These are phyloP conservation scores for Yponomeuta cagnagella DNA, from an alignment of 2,888 invertebrate species.

Conservation along the genomic window DNA sequence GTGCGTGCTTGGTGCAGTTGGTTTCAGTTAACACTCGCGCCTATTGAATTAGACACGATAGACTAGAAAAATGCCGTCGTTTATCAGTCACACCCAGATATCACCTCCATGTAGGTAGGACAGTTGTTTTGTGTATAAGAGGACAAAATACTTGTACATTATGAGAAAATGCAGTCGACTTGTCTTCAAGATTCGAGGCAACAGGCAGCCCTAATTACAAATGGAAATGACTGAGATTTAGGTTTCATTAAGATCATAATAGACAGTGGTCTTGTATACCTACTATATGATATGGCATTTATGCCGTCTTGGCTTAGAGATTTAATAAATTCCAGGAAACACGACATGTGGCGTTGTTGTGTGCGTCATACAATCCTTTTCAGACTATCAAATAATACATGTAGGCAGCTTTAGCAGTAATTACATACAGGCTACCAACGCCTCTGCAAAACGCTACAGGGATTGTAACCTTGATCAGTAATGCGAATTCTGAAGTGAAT, in stretches of 20 bases:
- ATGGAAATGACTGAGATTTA: too few species aligned
- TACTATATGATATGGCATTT: not conserved
- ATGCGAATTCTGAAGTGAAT: not conserved
- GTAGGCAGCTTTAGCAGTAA: not conserved
- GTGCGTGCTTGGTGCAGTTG: slow-evolving; percentile 31
- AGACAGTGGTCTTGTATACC: not conserved
- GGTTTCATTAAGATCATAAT: not conserved
- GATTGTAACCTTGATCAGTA: not conserved
- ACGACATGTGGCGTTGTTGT: not conserved
- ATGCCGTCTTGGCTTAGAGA: not conserved
- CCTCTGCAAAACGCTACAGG: not conserved
- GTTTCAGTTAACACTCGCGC: slow-evolving; percentile 29
- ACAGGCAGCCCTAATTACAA: too few species aligned
- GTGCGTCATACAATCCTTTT: not conserved
- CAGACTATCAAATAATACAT: not conserved
- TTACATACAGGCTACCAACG: not conserved
- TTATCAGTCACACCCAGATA: not conserved
- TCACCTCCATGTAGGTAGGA: not conserved
- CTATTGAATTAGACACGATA: slow-evolving; percentile 23
- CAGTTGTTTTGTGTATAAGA: too few species aligned
- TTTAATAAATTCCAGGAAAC: not conserved
- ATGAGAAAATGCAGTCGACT: too few species aligned
- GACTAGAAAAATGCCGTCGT: not conserved
- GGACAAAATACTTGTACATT: too few species aligned
- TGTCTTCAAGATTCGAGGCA: too few species aligned